Evolutionary conservation across 2,113 vertebrate genomes (phyloP), one percentile per base, ranked within the genome.

Genomic region (Syngnathoides biaculeatus): DNA sequence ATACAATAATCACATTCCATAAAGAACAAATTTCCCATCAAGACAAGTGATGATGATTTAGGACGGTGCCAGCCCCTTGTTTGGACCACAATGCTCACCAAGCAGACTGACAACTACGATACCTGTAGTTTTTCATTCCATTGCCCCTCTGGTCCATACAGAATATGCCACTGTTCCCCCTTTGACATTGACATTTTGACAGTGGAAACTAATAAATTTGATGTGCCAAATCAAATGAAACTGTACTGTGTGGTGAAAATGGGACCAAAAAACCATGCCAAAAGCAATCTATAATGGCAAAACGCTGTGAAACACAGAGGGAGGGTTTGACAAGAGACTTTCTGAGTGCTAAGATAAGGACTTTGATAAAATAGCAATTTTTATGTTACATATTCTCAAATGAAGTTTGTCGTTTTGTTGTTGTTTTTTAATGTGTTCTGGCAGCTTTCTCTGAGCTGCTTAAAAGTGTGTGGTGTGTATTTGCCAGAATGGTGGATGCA

Each of bases 241-340:
- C 55, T 27, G 55, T 30, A 57, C 26, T 27, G 14, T 26, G 30
- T 2, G 55, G 6, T 27, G 26, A 3, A 57, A 57, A 57, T 30
- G 26, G 14, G 27, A 57, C 55, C 55, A 27, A 57, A 26, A 57
- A 57, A 57, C 79, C 65, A 73, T 42, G 57, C 57, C 61, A 48
- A 70, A 64, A 75, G 74, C 79, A 72, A 84, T 76, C 65, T 55
- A 69, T 65, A 39, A 66, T 24, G 42, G 56, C 52, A 75, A 82
- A 82, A 79, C 66, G 62, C 52, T 47, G 79, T 56, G 73, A 67
- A 26, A n/a, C 60, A 64, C 70, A 30, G 75, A 64, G 38, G 40
- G 47, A 53, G 45, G 4, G 43, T 66, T 77, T 65, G 22, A 62
- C 39, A 61, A 50, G 48, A n/a, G 35, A 62, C 58, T 60, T 38